These are phyloP conservation scores for Tenthredo livida DNA, from an alignment of 2,888 invertebrate genomes.

Conservation along the genomic window DNA sequence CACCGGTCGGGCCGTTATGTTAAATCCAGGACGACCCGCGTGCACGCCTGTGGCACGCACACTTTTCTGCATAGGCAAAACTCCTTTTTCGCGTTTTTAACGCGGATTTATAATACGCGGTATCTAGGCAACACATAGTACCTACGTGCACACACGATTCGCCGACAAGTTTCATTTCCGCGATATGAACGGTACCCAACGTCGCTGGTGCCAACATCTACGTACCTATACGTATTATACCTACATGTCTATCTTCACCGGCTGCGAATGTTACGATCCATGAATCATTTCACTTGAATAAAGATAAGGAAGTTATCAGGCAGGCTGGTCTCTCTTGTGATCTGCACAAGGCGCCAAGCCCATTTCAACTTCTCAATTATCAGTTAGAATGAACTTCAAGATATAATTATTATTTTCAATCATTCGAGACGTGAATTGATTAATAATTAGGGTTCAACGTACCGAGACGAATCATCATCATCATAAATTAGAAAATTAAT, in stretches of 20 bases:
- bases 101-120: background rate
- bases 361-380: background rate
- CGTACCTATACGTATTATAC: too few relatives aligned
- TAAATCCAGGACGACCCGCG: slow-evolving; percentile 65
- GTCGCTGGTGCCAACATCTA: background rate
- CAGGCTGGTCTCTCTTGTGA: background rate
- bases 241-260: background rate
- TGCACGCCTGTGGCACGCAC: slow-evolving; percentile 31
- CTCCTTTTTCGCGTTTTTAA: slow-evolving; percentile 50
- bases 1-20: slow-evolving; percentile 66
- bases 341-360: background rate
- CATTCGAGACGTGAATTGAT: background rate
- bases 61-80: slow-evolving; percentile 35
- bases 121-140: slow-evolving; percentile 1
- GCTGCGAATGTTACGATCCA: background rate
- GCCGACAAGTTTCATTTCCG: slow-evolving; percentile 15
- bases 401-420: background rate
- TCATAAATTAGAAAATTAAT: background rate
- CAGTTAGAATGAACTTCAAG: background rate
- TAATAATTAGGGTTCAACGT: background rate
- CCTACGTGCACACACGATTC: background rate
- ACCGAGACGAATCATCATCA: background rate
- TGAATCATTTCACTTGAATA: background rate
- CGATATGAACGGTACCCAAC: slow-evolving; percentile 13
- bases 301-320: background rate